Evolutionary conservation across 2,888 invertebrate species (phyloP), one percentile per base, ranked within the genome.

Genomic region (Drosophila atripex): DNA sequence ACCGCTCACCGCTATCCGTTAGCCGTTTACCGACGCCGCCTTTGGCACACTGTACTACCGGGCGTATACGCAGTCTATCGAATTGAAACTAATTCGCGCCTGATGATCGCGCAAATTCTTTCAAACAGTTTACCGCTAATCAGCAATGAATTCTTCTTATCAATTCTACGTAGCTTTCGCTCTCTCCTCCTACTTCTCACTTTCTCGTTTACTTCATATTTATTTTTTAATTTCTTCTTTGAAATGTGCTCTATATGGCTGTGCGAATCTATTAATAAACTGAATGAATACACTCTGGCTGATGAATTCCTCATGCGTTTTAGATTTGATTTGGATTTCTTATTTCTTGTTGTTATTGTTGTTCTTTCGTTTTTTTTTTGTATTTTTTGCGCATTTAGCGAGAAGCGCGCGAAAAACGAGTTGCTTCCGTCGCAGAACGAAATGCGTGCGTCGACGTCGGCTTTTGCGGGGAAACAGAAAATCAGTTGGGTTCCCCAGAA

Each of bases 391-490:
- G 63, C 63, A 63, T 60, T 47, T 71, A 52, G 56, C 55, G 54
- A 53, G 73, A 78, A 80, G 83, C 83, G 83, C 86, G 80, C 86
- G 78, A 78, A 73, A 70, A 75, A 71, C 79, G 83, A 66, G 59
- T 60, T 73, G 73, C 80, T 78, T 82, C 83, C 86, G 79, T 79
- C 82, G 79, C 32, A 32, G 35, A 35, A 73, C 85, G 71, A 18
- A 18, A 18, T 9, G 41, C 18, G 49, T 28, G 49, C 28, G 30
- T 30, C 14, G 18, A 43, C n/a, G 12, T 78, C 74, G 69, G 71
- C 74, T 72, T 76, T 74, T 71, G 71, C 76, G 78, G 74, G 74
- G 76, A 76, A 76, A 78, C 77, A 77, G 76, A 56, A 28, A 28
- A 28, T 28, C 28, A 3, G 28, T 3, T 28, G 28, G 28, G 28